A percentile compares a stretch with the other conserved stretches of the same genome.
Evolutionary conservation across 2,797 vertebrate genomes (phyloP).

Genomic region (Potorous gilbertii): DNA sequence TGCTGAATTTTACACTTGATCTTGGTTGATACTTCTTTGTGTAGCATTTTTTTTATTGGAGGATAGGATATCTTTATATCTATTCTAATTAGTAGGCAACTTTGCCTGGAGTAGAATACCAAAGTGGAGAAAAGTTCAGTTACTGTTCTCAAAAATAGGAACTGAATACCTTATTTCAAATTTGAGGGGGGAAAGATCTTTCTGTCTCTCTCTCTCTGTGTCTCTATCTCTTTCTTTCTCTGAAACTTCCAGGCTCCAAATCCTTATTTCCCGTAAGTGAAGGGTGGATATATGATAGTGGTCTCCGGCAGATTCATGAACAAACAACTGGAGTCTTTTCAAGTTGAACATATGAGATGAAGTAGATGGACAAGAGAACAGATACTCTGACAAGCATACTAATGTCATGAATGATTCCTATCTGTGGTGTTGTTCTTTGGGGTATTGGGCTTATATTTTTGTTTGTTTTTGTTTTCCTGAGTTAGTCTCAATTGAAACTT

Average conservation of each 20-base stretch:
- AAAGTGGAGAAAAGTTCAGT: background rate
- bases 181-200: background rate
- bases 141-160: constrained; percentile 19
- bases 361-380: constrained; percentile 35
- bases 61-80: background rate
- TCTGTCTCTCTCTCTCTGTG: background rate
- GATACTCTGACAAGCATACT: constrained; percentile 50
- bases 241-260: constrained; percentile 27
- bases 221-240: accelerated
- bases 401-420: constrained; percentile 3
- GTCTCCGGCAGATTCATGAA: background rate
- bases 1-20: constrained; percentile 21
- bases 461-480: background rate
- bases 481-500: constrained; percentile 59
- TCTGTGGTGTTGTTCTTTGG: background rate
- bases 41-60: background rate
- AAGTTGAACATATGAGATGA: constrained; percentile 34
- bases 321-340: constrained; percentile 24
- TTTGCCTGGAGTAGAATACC: background rate
- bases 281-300: constrained; percentile 10
- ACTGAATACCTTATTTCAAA: background rate
- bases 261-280: background rate
- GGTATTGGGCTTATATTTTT: background rate
- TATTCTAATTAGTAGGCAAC: background rate
- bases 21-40: constrained; percentile 5